These are phyloP conservation scores for Diplosoma virens DNA, from an alignment of 23 tunicate species.

Conservation along the genomic window DNA sequence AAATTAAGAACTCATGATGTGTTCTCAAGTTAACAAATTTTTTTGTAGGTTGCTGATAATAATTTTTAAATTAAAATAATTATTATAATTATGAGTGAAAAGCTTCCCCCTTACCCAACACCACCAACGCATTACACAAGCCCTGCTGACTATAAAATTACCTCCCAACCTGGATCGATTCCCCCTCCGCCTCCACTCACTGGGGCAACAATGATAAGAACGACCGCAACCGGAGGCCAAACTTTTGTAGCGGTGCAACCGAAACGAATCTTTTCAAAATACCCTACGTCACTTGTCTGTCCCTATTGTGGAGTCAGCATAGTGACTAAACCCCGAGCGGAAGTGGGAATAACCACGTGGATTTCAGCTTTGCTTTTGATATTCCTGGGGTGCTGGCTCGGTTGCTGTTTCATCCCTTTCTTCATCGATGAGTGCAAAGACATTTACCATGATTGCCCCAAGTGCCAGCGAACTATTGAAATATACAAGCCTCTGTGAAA, in stretches of 20 bases:
- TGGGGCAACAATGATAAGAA: no score
- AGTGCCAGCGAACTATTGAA: constrained; percentile 35
- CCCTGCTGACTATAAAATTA: no score
- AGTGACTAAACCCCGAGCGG: constrained; percentile 14
- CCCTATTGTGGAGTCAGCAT: neutral
- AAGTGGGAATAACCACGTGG: constrained; percentile 12
- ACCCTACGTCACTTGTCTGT: constrained; percentile 3
- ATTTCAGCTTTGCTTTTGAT: neutral
- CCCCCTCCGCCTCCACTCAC: no score
- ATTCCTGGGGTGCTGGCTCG: constrained; percentile 33
- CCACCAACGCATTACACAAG: no score
- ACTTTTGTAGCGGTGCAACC: neutral
- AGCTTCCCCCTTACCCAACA: no score
- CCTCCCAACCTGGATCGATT: no score
- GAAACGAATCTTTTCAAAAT: neutral
- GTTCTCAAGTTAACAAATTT: no score
- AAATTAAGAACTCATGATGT: no score
- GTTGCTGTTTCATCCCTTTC: constrained; percentile 59
- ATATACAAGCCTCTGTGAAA: constrained; percentile 35
- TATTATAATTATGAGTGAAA: no score
- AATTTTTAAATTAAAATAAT: no score
- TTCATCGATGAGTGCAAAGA: constrained; percentile 51
- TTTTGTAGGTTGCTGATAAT: no score
- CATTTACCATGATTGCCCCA: constrained; percentile 45
- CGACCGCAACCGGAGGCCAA: no score